Evolutionary conservation across 2,113 vertebrate genomes (phyloP).

Genomic region (Gymnobelideus leadbeateri): DNA sequence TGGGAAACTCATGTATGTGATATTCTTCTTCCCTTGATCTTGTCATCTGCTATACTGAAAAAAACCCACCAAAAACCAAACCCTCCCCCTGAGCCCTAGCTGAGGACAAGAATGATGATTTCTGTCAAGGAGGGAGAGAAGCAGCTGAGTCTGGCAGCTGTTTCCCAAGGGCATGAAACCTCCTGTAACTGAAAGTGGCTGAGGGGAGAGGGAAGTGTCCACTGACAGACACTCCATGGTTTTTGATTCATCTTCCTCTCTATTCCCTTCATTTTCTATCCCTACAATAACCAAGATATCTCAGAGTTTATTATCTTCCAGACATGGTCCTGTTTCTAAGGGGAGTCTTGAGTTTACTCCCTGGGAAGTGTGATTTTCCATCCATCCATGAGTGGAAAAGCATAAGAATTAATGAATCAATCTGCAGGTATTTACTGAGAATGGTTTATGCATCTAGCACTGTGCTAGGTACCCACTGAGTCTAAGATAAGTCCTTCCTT

Average conservation of each 20-base stretch:
- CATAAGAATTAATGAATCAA: no score
- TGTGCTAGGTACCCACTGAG: not conserved
- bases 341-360: not conserved
- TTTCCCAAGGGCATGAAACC: not conserved
- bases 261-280: not conserved
- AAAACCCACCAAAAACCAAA: not conserved
- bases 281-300: not conserved
- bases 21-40: slow-evolving; percentile 47
- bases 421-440: not conserved
- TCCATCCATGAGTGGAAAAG: not conserved
- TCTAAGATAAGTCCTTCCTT: not conserved
- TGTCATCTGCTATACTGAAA: not conserved
- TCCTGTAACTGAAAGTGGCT: slow-evolving; percentile 1
- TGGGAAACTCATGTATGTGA: slow-evolving; percentile 5
- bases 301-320: not conserved
- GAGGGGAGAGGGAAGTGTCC: not conserved
- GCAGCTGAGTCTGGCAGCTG: not conserved
- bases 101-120: not conserved
- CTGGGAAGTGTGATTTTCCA: not conserved
- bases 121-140: not conserved
- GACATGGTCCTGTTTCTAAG: not conserved
- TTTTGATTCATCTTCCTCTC: not conserved
- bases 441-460: not conserved
- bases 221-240: not conserved
- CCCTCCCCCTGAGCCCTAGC: not conserved